phyloP scores from a whole-genome alignment of 37 sponge, comb jelly and placozoan genomes.

The Lycopodina hypogea region DNA sequence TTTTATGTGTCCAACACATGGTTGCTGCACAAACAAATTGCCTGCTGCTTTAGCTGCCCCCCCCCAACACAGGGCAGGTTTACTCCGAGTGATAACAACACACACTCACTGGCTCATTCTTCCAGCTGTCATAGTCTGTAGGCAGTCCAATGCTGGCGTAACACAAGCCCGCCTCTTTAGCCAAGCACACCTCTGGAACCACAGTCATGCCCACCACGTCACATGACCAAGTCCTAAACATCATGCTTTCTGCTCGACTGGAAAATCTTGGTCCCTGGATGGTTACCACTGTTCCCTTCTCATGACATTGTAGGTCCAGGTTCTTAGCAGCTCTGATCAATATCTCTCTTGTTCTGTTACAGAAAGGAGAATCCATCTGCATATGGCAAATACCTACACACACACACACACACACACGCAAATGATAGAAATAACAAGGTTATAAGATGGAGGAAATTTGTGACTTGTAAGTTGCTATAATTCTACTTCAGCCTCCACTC shows the following conservation, averaged over 20 bases:
- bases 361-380: constrained; percentile 93
- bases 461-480: too few species aligned
- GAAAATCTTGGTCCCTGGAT: constrained; percentile 98
- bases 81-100: background rate
- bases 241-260: constrained; percentile 80
- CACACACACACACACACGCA: too few species aligned
- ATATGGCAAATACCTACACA: constrained; percentile 76
- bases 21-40: too few species aligned
- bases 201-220: constrained; percentile 95
- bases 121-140: constrained; percentile 98
- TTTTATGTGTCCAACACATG: too few species aligned
- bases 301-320: constrained; percentile 46
- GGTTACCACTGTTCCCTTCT: constrained; percentile 75
- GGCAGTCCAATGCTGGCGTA: constrained; percentile 91
- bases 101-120: constrained; percentile 45
- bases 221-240: constrained; percentile 83
- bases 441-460: too few species aligned
- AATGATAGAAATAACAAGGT: too few species aligned
- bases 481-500: too few species aligned
- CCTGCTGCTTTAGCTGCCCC: too few species aligned
- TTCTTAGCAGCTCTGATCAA: constrained; percentile 50
- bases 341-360: constrained; percentile 35
- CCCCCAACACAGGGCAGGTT: too few species aligned
- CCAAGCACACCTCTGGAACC: constrained; percentile 93
- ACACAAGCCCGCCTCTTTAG: constrained; percentile 85